These are phyloP conservation scores for Scaptomyza montana DNA, from an alignment of 1,140 invertebrate genomes.

Conservation along the genomic window DNA sequence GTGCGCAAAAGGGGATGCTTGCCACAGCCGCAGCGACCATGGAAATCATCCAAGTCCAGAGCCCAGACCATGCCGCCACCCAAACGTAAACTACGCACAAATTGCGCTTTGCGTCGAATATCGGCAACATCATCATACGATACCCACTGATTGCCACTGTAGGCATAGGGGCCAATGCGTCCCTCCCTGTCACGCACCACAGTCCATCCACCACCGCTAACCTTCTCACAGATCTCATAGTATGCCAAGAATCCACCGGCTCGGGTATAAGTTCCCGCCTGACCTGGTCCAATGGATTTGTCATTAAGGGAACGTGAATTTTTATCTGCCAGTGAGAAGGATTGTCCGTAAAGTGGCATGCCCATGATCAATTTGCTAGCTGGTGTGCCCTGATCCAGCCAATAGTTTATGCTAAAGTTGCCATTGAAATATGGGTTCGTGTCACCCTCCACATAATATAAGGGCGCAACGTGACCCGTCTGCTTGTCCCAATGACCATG, in stretches of 20 bases:
- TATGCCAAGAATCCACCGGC: constrained; percentile 92
- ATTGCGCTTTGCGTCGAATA: constrained; percentile 86
- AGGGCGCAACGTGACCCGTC: constrained; percentile 93
- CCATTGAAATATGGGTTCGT: constrained; percentile 90
- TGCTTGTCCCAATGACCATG: constrained; percentile 96
- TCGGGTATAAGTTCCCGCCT: constrained; percentile 91
- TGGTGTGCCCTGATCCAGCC: constrained; percentile 91
- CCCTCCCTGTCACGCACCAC: constrained; percentile 87
- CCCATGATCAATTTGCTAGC: constrained; percentile 91
- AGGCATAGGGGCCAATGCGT: constrained; percentile 90
- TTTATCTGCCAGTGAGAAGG: constrained; percentile 89
- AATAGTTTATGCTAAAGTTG: constrained; percentile 92
- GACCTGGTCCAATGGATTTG: constrained; percentile 89
- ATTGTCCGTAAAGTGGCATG: constrained; percentile 93
- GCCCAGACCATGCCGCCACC: constrained; percentile 93
- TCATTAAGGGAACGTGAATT: constrained; percentile 87
- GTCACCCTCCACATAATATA: constrained; percentile 90
- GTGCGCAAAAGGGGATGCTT: constrained; percentile 85
- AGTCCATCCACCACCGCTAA: constrained; percentile 87
- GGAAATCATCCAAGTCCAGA: constrained; percentile 90
- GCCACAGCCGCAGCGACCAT: constrained; percentile 87
- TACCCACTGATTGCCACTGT: constrained; percentile 91
- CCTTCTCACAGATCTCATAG: constrained; percentile 90
- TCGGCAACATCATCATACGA: constrained; percentile 91
- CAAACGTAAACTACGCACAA: constrained; percentile 86